Conservation (phyloP, 2,888 invertebrate genomes). For the Pasiphila rectangulata region DNA sequence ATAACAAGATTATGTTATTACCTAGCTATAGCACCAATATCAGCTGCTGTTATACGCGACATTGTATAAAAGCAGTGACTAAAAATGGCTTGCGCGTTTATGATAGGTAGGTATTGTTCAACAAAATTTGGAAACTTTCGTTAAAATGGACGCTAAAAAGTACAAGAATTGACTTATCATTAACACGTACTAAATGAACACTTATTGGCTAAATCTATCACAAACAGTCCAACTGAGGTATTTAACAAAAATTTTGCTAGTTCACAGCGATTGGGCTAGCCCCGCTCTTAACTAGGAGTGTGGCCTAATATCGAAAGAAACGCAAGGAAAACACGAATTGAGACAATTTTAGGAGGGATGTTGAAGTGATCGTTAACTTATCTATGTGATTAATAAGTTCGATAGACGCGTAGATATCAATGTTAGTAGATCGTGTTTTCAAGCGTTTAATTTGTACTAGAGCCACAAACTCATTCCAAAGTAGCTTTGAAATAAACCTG, state of each 20-base stretch:
- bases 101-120: conserved; percentile 19
- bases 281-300: conserved; percentile 52
- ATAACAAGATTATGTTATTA: conserved; percentile 28
- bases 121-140: conserved; percentile 25
- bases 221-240: conserved; percentile 78
- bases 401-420: no score
- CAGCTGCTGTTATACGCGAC: conserved; percentile 66
- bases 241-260: conserved; percentile 60
- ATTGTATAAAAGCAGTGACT: conserved; percentile 55
- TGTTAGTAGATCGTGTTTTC: no score
- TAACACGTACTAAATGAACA: conserved; percentile 72
- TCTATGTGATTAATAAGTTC: no score
- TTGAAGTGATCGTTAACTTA: no score
- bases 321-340: no score
- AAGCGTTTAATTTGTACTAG: not conserved
- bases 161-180: conserved; percentile 71
- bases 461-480: conserved; percentile 49
- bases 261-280: conserved; percentile 39
- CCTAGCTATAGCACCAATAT: conserved; percentile 73
- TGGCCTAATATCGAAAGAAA: not conserved
- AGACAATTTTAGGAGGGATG: no score
- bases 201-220: conserved; percentile 80
- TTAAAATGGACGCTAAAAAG: conserved; percentile 66
- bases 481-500: conserved; percentile 61
- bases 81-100: conserved; percentile 36